Evolutionary conservation across 2,113 vertebrate genomes (phyloP), one percentile per base, ranked within the genome.

Genomic region (Deroptyus accipitrinus): DNA sequence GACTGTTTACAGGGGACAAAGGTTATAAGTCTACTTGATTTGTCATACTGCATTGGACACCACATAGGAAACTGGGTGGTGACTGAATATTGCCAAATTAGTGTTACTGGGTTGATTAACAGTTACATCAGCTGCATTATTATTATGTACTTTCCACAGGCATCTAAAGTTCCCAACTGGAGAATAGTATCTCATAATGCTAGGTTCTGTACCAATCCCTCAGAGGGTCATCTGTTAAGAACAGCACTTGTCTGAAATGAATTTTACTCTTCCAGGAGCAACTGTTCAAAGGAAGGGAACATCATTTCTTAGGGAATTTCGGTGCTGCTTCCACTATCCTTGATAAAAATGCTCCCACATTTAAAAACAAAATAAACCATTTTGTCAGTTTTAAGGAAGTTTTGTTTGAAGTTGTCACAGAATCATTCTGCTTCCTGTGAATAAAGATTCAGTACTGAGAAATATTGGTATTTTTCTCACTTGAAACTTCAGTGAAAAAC

Each of bases 31-130:
- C 55, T 63, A 39, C 0, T 0, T 62, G 12, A 52, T 79, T 91
- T 67, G 49, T 27, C 25, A 11, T 48, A 23, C 27, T 0, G 0
- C 17, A 27, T 25, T 31, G 25, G 16, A 64, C 24, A 74, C 3
- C 17, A 41, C 2, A 1, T 35, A 41, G 52, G 33, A 90, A 90
- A 85, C 8, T 6, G 44, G 4, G 23, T 51, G 42, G 9, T 39
- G 51, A 44, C 37, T 46, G 23, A 81, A 69, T 85, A 90, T 33
- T 42, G 55, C 17, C 31, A 72, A 86, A 54, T 49, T 42, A 51
- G 7, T 42, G 22, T 79, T 51, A 23, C 6, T 62, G 24, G 13
- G 18, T 59, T 93, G 74, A 46, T 85, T 66, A 52, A 61, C 24
- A 79, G 15, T 61, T 44, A 35, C 9, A 31, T 62, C 46, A 69